phyloP scores from a whole-genome alignment of 2,888 invertebrate species.

The Rotaria macrura region DNA sequence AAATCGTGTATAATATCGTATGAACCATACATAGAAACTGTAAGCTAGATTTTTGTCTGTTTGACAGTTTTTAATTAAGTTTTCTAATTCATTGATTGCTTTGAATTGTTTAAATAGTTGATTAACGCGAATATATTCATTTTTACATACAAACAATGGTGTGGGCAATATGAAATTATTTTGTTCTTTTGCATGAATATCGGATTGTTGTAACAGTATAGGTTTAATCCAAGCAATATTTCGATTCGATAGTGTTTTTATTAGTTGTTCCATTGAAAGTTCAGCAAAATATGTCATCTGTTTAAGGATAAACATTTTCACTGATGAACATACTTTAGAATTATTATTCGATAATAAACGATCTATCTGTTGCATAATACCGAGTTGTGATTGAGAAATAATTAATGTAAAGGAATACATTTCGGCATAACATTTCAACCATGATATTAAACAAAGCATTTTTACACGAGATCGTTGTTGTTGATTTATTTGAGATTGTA shows the following conservation, averaged over 20 bases:
- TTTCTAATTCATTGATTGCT: not conserved
- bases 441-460: not conserved
- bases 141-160: not conserved
- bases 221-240: not conserved
- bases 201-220: not conserved
- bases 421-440: not conserved
- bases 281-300: not conserved
- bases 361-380: not conserved
- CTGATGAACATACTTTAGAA: not conserved
- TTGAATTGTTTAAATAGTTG: not conserved
- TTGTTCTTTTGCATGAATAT: not conserved
- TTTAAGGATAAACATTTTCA: not conserved
- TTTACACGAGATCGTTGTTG: not conserved
- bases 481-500: not conserved
- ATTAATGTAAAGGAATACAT: not conserved
- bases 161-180: not conserved
- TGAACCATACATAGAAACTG: not conserved
- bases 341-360: not conserved
- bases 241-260: not conserved
- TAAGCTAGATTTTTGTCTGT: not conserved
- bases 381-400: not conserved
- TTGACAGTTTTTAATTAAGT: not conserved
- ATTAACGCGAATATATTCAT: not conserved
- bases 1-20: not conserved
- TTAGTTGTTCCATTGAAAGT: not conserved